Evolutionary conservation across 53 echinoderm and acorn worm genomes (phyloP), one percentile per base, ranked within the genome.

Genomic region (Astropecten irregularis): DNA sequence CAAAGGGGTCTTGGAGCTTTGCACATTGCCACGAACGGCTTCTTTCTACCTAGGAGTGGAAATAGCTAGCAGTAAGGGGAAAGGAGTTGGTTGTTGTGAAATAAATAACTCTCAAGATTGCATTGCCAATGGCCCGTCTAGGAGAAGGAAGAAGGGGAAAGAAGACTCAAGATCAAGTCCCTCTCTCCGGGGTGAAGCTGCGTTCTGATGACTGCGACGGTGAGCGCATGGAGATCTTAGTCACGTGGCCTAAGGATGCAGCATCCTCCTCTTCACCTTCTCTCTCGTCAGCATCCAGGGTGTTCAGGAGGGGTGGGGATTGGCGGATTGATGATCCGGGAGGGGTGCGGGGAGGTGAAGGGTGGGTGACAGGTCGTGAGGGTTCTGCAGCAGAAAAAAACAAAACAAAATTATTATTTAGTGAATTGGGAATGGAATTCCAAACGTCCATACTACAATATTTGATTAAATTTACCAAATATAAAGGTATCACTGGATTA

Each of bases 261-360:
- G 31, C 42, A 28, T 85, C 82, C n/a, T 73, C 66, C n/a, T 82
- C 82, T 1, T 84, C 37, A 4, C 64, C 85, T 28, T 27, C 18
- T n/a, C 20, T 64, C 35, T 69, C 90, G 27, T 87, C 44, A 30
- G 23, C 46, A 11, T 81, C 90, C 21, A 67, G 63, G 48, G 85
- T 72, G 37, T 61, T 59, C 77, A 91, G 44, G n/a, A 84, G 62
- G 56, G 91, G 84, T 5, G 93, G 89, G 29, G 91, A 93, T 35
- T 89, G 91, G 32, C 90, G 91, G 23, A 96, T 61, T 20, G 93
- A 96, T 7, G 96, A 96, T 0, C 96, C 96, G 2, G 96, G 96
- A 37, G 96, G 96, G 0, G 96, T 93, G 56, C 85, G 89, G 3
- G 96, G 96, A 18, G 93, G 96, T 40, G 96, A 93, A 9, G 93